Conservation (phyloP, 1,140 invertebrate genomes). For the Mizuhopecten yessoensis region DNA sequence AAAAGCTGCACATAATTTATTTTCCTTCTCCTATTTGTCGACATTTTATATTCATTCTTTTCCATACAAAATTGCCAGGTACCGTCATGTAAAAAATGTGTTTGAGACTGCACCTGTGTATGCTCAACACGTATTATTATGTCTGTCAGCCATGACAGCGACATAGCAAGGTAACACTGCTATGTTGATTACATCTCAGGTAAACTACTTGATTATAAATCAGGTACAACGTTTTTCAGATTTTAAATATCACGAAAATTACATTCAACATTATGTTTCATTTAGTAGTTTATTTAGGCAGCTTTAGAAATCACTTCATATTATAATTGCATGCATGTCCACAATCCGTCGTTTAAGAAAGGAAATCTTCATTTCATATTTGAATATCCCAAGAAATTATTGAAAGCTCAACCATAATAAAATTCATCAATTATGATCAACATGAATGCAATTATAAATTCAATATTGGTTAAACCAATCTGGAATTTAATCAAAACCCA, state of each 20-base stretch:
- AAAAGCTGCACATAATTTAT: constrained; percentile 26
- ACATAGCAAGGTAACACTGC: neutral
- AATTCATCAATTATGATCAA: neutral
- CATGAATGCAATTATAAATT: neutral
- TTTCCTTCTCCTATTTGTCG: constrained; percentile 2
- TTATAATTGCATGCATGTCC: neutral
- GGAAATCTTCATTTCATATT: neutral
- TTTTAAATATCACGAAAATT: neutral
- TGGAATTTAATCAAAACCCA: neutral
- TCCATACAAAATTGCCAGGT: neutral
- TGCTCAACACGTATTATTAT: neutral
- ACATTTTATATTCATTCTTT: constrained; percentile 40
- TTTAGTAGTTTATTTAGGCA: neutral
- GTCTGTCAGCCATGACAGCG: neutral
- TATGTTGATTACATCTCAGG: neutral
- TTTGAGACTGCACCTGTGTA: constrained; percentile 8
- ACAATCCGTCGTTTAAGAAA: neutral
- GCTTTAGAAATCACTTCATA: constrained; percentile 5
- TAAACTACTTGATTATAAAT: constrained; percentile 12
- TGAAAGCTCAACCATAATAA: neutral
- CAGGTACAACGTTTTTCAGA: neutral
- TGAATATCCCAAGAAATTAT: neutral
- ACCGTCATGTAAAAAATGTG: neutral
- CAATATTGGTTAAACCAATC: neutral
- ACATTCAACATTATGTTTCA: neutral